Percentiles rank a stretch among this genome's conserved stretches.
phyloP scores from a whole-genome alignment of 2,797 vertebrate genomes.

The Onychomys arenicola region DNA sequence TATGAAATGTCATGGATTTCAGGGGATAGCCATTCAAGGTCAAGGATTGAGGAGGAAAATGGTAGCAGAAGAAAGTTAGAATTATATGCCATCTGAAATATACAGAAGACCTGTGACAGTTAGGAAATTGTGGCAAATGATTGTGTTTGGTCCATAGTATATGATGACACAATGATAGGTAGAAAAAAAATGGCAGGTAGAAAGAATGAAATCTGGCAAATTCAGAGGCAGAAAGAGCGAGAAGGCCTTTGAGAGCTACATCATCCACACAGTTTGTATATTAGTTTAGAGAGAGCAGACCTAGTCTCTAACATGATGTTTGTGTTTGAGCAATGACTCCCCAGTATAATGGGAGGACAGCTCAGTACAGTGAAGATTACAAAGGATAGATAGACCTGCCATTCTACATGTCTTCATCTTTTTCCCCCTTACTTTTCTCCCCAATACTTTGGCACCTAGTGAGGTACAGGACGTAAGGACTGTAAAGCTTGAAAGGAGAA shows the following conservation, averaged over 20 bases:
- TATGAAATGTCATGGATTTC: not conserved
- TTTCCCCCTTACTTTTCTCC: not conserved
- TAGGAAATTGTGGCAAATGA: not conserved
- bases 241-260: not conserved
- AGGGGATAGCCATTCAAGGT: not conserved
- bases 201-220: not conserved
- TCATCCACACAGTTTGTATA: not conserved
- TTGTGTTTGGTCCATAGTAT: not conserved
- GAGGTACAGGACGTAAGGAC: rapidly evolving
- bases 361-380: not conserved
- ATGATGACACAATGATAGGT: not conserved
- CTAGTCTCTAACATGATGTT: not conserved
- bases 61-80: not conserved
- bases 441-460: not conserved
- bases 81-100: not conserved
- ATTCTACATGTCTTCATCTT: not conserved
- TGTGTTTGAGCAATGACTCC: not conserved
- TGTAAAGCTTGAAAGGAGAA: not conserved
- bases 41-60: not conserved
- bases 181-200: not conserved
- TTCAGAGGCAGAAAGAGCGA: not conserved
- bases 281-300: not conserved
- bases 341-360: not conserved
- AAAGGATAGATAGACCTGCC: not conserved
- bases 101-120: not conserved